Evolutionary conservation across 2,888 invertebrate genomes (phyloP).

Genomic region (Hydraecia micacea): DNA sequence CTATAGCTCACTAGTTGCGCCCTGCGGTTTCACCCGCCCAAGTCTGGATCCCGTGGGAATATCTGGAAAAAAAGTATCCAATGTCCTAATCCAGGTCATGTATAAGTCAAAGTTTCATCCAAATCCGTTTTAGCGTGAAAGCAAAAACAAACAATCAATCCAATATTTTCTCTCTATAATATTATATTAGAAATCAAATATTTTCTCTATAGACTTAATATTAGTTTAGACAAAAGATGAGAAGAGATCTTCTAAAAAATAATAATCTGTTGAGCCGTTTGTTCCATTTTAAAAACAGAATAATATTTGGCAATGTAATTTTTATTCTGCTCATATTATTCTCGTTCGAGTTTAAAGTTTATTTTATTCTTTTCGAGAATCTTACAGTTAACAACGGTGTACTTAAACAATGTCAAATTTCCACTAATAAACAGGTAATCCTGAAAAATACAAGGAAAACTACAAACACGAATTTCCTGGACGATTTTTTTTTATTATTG

Average conservation of each 20-base stretch:
- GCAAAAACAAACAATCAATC: too few relatives aligned
- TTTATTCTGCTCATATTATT: neutral
- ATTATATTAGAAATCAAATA: too few relatives aligned
- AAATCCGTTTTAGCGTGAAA: neutral
- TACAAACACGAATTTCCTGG: neutral
- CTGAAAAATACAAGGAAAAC: neutral
- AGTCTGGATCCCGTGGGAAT: neutral
- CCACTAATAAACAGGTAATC: neutral
- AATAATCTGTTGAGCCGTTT: too few relatives aligned
- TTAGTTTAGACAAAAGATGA: neutral
- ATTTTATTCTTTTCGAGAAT: neutral
- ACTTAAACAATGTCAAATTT: neutral
- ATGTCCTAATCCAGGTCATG: neutral
- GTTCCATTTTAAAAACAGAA: neutral
- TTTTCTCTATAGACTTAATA: too few relatives aligned
- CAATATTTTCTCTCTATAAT: too few relatives aligned
- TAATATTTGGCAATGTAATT: neutral
- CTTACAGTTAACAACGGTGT: neutral
- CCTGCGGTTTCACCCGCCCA: neutral
- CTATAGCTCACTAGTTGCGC: neutral
- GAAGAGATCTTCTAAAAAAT: neutral
- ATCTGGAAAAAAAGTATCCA: neutral
- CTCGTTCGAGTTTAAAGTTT: neutral
- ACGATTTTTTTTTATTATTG: neutral
- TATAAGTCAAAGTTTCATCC: neutral